These are phyloP conservation scores for Calidris pugnax DNA, from an alignment of 2,113 vertebrate species.

Conservation along the genomic window DNA sequence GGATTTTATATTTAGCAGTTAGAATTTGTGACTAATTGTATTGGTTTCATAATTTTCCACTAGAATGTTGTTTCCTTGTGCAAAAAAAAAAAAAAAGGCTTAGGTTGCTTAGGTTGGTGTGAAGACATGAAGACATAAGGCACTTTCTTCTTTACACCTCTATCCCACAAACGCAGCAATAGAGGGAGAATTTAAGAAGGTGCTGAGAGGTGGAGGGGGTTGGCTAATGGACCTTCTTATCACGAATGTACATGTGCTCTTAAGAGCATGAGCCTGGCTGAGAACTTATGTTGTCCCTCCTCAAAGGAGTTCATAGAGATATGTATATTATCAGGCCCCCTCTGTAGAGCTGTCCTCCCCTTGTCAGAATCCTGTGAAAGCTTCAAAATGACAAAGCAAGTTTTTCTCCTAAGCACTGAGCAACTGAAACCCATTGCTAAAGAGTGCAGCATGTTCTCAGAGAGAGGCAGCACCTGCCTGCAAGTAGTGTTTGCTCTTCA, in stretches of 20 bases:
- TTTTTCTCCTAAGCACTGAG: neutral
- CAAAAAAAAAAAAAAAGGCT: neutral
- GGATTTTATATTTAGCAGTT: neutral
- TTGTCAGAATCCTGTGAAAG: neutral
- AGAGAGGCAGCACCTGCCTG: neutral
- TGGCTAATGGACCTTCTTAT: neutral
- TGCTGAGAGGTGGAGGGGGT: neutral
- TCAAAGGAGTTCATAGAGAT: neutral
- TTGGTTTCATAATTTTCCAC: neutral
- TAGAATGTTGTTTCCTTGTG: neutral
- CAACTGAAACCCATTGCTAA: neutral
- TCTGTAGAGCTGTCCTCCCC: neutral
- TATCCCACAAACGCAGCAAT: neutral
- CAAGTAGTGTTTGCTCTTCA: neutral
- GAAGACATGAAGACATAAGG: fast-evolving
- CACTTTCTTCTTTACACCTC: neutral
- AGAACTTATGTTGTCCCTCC: neutral
- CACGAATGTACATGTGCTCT: neutral
- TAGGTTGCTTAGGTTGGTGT: neutral
- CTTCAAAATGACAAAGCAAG: neutral
- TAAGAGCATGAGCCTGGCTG: neutral
- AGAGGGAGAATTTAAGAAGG: neutral
- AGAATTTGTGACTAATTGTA: neutral
- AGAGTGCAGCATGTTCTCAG: neutral
- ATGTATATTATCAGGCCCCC: fast-evolving